Conservation (phyloP, 1,140 invertebrate genomes). For the Scaptomyza pallida region DNA sequence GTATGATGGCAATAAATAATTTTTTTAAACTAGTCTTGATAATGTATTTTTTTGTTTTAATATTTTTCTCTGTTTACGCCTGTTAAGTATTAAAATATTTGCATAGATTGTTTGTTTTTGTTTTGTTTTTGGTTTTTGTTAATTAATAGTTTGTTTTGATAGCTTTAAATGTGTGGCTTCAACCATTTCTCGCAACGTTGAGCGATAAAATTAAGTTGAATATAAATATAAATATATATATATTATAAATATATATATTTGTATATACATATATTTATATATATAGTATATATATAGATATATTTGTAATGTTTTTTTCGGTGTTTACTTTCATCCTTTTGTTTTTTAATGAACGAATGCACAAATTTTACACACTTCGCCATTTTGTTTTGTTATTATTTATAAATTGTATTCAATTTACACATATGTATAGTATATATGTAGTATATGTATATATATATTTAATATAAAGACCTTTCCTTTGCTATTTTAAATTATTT, state of each 20-base stretch:
- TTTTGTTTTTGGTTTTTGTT: constrained; percentile 25
- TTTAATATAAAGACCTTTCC: constrained; percentile 68
- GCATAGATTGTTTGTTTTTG: constrained; percentile 55
- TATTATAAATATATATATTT: constrained; percentile 26
- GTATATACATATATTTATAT: constrained; percentile 26
- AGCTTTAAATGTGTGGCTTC: constrained; percentile 74
- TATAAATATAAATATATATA: constrained; percentile 46
- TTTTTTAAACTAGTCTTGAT: constrained; percentile 75
- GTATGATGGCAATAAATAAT: constrained; percentile 75
- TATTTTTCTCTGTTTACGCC: constrained; percentile 23
- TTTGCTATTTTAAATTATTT: constrained; percentile 70
- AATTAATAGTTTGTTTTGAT: constrained; percentile 76
- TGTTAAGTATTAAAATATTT: constrained; percentile 78
- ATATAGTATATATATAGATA: constrained; percentile 57
- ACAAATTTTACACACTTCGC: constrained; percentile 79
- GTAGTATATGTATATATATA: constrained; percentile 55
- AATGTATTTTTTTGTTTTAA: constrained; percentile 40
- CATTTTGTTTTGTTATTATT: constrained; percentile 74
- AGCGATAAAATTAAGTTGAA: constrained; percentile 64
- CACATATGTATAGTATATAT: constrained; percentile 75
- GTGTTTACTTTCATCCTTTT: constrained; percentile 83
- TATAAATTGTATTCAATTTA: constrained; percentile 73
- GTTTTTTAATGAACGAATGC: constrained; percentile 82
- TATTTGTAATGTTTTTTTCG: constrained; percentile 79
- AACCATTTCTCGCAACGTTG: constrained; percentile 36